These are phyloP conservation scores for Heterochromis multidens DNA, from an alignment of 2,113 vertebrate species.

Conservation along the genomic window DNA sequence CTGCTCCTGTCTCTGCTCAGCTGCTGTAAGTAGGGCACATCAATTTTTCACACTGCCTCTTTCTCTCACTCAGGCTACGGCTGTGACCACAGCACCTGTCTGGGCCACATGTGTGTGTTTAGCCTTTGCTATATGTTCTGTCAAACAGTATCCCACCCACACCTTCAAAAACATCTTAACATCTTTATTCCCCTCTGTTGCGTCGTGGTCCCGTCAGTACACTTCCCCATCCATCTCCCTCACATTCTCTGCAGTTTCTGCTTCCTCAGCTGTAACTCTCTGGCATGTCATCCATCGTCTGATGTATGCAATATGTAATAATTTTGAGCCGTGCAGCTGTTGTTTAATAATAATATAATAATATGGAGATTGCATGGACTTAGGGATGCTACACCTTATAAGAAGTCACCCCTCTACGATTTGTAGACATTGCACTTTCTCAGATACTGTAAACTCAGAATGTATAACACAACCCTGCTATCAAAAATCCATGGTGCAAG, in stretches of 20 bases:
- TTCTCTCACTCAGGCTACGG: constrained; percentile 51
- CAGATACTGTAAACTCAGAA: not conserved
- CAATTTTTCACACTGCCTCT: constrained; percentile 63
- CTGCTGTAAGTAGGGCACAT: constrained; percentile 72
- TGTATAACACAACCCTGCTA: not conserved
- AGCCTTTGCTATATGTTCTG: not conserved
- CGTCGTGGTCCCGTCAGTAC: not conserved
- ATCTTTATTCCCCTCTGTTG: not conserved
- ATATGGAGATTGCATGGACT: constrained; percentile 23
- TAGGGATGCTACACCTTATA: not conserved
- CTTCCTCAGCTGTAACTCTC: constrained; percentile 13
- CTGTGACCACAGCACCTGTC: constrained; percentile 57
- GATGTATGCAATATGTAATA: constrained; percentile 19
- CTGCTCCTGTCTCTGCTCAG: constrained; percentile 47
- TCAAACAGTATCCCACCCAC: not conserved
- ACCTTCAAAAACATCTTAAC: not conserved
- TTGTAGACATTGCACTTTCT: constrained; percentile 5
- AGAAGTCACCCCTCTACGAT: not conserved
- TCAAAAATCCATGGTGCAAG: constrained; percentile 11
- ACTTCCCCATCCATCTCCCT: constrained; percentile 20
- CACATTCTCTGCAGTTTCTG: not conserved
- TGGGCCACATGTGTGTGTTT: constrained; percentile 17
- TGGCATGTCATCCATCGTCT: not conserved
- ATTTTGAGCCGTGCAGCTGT: not conserved
- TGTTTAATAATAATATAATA: constrained; percentile 19